Evolutionary conservation across 2,113 vertebrate species (phyloP), one percentile per base, ranked within the genome.

Genomic region (Gallinago jamesoni): DNA sequence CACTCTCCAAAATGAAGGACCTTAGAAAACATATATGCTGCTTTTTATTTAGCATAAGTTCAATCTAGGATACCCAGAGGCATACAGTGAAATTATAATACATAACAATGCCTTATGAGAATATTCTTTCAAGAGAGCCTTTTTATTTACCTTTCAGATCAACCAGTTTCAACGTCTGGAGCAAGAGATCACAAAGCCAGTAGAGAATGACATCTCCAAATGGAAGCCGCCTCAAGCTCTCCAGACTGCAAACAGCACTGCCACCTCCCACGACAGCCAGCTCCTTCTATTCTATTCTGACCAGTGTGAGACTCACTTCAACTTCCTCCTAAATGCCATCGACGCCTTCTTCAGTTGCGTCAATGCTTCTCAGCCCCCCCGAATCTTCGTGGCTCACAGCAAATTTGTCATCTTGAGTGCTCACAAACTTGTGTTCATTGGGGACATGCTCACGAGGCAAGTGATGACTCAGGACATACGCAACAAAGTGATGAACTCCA

Each of bases 361-460:
- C 84, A 98, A 98, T 9, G 96, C 98, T 1, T 98, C 99, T 0
- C 99, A 99, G 94, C 99, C 99, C 2, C 99, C 99, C 0, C 98
- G 99, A 31, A 99, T 99, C 98, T 99, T 99, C 0, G 99, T 99
- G 37, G 99, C 99, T 0, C 99, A 99, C 97, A 99, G 99, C 98
- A 99, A 99, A 62, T 99, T 99, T 31, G 99, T 99, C 96, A 99
- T 99, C 89, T 97, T 99, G 87, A 99, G 99, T 2, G 99, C 99
- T 10, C 99, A 99, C 98, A 99, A 99, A 97, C 99, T 99, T 11
- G 99, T 99, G 23, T 99, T 99, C 98, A 99, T 99, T 14, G 99
- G 99, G 9, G 99, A 99, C 98, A 99, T 98, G 0, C 97, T 99
- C 37, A 98, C 99, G 0, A 93, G 99, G 89, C 99, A 99, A 89